Evolutionary conservation across 1,140 invertebrate genomes (phyloP).

Genomic region (Orius laevigatus): DNA sequence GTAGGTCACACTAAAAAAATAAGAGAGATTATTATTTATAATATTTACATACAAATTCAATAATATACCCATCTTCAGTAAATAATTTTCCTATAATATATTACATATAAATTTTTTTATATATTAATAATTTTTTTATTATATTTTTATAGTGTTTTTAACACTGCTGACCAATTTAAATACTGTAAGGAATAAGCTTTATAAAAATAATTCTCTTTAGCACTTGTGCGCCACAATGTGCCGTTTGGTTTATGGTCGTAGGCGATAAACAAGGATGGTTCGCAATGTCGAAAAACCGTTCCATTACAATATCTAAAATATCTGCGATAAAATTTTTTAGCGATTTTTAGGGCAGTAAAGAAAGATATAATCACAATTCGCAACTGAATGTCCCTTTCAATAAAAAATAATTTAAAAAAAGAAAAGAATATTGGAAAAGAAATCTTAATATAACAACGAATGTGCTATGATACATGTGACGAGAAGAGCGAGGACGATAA

Average conservation of each 20-base stretch:
- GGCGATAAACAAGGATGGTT: too few species aligned
- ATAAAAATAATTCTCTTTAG: conserved; percentile 18
- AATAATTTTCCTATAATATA: conserved; percentile 14
- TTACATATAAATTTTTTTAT: conserved; percentile 13
- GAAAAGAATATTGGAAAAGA: too few species aligned
- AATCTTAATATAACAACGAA: conserved; percentile 22
- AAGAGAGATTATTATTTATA: conserved; percentile 13
- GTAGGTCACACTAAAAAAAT: conserved; percentile 10
- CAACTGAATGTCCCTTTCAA: not conserved
- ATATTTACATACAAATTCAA: conserved; percentile 14
- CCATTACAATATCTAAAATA: too few species aligned
- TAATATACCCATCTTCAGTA: conserved; percentile 8
- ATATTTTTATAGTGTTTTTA: conserved; percentile 16
- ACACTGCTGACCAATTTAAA: conserved; percentile 17
- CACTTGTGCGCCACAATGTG: conserved; percentile 9
- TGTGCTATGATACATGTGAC: conserved; percentile 39
- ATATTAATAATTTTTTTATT: conserved; percentile 2
- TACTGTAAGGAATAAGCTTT: conserved; percentile 14
- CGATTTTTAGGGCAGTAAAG: too few species aligned
- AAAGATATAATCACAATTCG: not conserved
- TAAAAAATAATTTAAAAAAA: too few species aligned
- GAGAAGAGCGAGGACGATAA: conserved; percentile 43
- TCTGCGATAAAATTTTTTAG: too few species aligned
- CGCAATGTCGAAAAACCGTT: too few species aligned
- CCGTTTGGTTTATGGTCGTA: too few species aligned